These are phyloP conservation scores for Sander lucioperca DNA, from an alignment of 2,113 vertebrate species.

Conservation along the genomic window DNA sequence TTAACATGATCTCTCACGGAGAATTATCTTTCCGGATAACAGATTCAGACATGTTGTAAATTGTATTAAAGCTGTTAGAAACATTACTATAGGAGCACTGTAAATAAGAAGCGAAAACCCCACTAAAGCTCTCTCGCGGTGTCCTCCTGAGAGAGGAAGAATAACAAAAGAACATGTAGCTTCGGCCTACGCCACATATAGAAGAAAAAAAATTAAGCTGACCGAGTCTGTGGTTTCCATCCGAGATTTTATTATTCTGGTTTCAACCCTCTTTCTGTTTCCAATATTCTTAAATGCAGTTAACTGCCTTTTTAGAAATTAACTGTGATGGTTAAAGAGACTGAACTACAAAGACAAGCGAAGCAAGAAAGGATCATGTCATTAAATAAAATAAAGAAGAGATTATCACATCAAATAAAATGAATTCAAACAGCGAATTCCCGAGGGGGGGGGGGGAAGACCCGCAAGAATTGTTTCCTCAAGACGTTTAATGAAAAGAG, in stretches of 20 bases:
- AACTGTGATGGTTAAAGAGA: constrained; percentile 70
- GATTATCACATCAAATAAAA: constrained; percentile 80
- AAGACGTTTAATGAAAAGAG: constrained; percentile 10
- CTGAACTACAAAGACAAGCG: constrained; percentile 52
- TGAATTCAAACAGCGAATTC: constrained; percentile 44
- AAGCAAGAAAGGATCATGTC: constrained; percentile 60
- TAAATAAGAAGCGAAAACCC: constrained; percentile 52
- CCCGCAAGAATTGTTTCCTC: constrained; percentile 16
- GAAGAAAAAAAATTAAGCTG: constrained; percentile 66
- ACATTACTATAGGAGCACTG: constrained; percentile 19
- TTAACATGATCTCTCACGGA: constrained; percentile 31
- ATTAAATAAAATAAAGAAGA: constrained; percentile 78
- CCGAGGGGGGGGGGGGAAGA: background rate
- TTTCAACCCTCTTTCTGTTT: constrained; percentile 79
- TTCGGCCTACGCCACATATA: constrained; percentile 67
- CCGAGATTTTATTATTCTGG: constrained; percentile 83
- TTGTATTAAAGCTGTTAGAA: constrained; percentile 11
- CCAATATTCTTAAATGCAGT: constrained; percentile 79
- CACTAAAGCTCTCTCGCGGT: background rate
- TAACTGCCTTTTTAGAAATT: constrained; percentile 77
- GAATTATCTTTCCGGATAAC: constrained; percentile 12
- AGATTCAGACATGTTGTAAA: constrained; percentile 19
- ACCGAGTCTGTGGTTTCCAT: constrained; percentile 78
- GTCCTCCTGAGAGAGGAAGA: constrained; percentile 40
- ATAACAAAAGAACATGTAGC: constrained; percentile 63